Percentiles rank a stretch among this genome's conserved stretches.
Conservation (phyloP, 2,888 invertebrate genomes). For the Eupithecia abbreviata region DNA sequence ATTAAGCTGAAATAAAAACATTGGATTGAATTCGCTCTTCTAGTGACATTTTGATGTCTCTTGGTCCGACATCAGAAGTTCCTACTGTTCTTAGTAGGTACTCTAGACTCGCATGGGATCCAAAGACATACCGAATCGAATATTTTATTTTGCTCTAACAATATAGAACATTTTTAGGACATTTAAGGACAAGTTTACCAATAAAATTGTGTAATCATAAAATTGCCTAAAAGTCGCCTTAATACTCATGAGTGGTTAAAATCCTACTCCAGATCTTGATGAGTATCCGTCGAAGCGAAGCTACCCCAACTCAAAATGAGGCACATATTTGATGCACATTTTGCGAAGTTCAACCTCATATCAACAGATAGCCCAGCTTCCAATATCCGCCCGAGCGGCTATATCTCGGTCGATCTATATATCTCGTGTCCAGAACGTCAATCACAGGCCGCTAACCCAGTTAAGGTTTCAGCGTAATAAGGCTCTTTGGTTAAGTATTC, state of each 20-base stretch:
- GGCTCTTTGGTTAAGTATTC: not conserved
- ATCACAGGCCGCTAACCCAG: slow-evolving; percentile 40
- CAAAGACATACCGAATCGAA: too few species aligned
- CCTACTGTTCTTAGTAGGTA: too few species aligned
- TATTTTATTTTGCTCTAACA: too few species aligned
- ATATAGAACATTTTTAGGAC: too few species aligned
- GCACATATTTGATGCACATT: slow-evolving; percentile 20
- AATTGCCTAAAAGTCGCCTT: too few species aligned
- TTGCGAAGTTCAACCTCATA: slow-evolving; percentile 8
- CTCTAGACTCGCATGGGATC: too few species aligned
- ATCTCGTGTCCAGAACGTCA: slow-evolving; percentile 46
- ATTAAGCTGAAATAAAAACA: too few species aligned
- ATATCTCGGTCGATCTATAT: slow-evolving; percentile 51
- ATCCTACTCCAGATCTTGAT: not conserved
- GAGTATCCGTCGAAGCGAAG: not conserved
- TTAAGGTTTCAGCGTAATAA: slow-evolving; percentile 8
- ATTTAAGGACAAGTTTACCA: too few species aligned
- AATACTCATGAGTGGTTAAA: not conserved
- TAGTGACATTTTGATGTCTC: too few species aligned
- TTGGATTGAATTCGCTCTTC: too few species aligned
- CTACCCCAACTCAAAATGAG: slow-evolving; percentile 14
- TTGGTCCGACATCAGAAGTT: too few species aligned
- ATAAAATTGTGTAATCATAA: too few species aligned
- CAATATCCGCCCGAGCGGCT: slow-evolving; percentile 49
- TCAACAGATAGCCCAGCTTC: slow-evolving; percentile 32